Evolutionary conservation across 2,797 vertebrate genomes (phyloP), one percentile per base, ranked within the genome.

Genomic region (Tenualosa ilisha): DNA sequence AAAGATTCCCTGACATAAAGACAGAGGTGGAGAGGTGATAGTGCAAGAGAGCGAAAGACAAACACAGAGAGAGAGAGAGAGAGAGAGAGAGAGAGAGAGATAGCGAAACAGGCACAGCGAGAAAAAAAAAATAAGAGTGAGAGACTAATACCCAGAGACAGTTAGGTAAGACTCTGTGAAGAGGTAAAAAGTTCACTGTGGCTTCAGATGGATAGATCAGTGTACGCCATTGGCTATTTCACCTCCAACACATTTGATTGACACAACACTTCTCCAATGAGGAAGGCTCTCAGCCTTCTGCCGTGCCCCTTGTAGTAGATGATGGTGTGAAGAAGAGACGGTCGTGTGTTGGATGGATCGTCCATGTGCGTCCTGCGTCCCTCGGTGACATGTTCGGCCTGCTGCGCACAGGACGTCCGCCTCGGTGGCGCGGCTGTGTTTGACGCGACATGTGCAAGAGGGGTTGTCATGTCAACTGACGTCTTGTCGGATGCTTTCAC

Each of bases 351-450:
- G 7, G 59, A n/a, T 3, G 59, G 6, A 24, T n/a, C 22, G 7
- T 8, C 59, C 6, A n/a, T 3, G 59, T 8, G 24, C 7, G 9
- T 24, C 6, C 59, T 3, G 59, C 11, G 59, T 11, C 59, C 22
- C 59, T 24, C n/a, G 24, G 59, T 24, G 65, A 84, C 81, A 63
- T 82, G 46, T 75, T 84, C 68, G 24, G 56, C 68, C 31, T 85
- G 49, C 50, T 20, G 65, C 26, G n/a, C 49, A 46, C 82, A 49
- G 83, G 65, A 49, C 61, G 37, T 61, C 79, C 26, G 2, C 59
- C 22, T 24, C n/a, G 22, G 59, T n/a, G 59, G 8, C n/a, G 53
- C 5, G 50, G 7, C 15, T 0, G 54, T 6, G 59, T 63, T n/a
- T 63, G 22, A 63, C 9, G 22, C 2, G 1, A 9, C 59, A 63